Conservation (phyloP, 2,888 invertebrate genomes). For the Pasiphila rectangulata region DNA sequence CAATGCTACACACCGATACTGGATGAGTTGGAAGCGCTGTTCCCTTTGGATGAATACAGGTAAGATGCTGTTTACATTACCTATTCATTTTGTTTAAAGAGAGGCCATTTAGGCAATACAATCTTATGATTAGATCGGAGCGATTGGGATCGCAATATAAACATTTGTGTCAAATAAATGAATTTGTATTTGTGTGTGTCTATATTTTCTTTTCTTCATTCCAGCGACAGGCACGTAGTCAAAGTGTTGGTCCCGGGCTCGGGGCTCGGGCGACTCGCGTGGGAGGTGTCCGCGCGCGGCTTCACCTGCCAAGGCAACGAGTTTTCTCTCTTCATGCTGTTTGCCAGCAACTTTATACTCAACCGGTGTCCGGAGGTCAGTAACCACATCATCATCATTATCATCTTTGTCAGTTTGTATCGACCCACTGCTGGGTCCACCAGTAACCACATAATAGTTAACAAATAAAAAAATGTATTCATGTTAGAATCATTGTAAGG, state of each 20-base stretch:
- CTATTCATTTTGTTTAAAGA: neutral
- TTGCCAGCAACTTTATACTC: slow-evolving; percentile 96
- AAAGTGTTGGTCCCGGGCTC: slow-evolving; percentile 96
- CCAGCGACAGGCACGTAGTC: slow-evolving; percentile 76
- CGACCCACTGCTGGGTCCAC: too few species aligned
- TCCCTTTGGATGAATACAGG: slow-evolving; percentile 83
- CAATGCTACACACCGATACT: slow-evolving; percentile 95
- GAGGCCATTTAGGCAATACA: neutral
- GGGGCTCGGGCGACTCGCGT: slow-evolving; percentile 96
- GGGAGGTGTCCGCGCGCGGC: slow-evolving; percentile 94
- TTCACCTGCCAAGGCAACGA: slow-evolving; percentile 98
- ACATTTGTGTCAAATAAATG: too few species aligned
- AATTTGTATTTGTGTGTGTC: too few species aligned
- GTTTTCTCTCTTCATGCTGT: slow-evolving; percentile 98
- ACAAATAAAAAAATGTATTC: too few species aligned
- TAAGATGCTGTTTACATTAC: slow-evolving; percentile 40
- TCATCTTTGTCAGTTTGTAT: too few species aligned
- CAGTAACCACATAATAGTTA: too few species aligned
- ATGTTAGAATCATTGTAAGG: too few species aligned
- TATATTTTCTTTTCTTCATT: slow-evolving; percentile 14
- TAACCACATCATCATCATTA: too few species aligned
- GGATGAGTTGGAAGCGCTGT: slow-evolving; percentile 87
- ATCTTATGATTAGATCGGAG: too few species aligned
- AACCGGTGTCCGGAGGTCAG: slow-evolving; percentile 87
- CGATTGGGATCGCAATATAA: too few species aligned